A percentile compares a stretch with the other conserved stretches of the same genome.
These are phyloP conservation scores for Oreohelix idahoensis DNA, from an alignment of 1,140 invertebrate species.

Conservation along the genomic window DNA sequence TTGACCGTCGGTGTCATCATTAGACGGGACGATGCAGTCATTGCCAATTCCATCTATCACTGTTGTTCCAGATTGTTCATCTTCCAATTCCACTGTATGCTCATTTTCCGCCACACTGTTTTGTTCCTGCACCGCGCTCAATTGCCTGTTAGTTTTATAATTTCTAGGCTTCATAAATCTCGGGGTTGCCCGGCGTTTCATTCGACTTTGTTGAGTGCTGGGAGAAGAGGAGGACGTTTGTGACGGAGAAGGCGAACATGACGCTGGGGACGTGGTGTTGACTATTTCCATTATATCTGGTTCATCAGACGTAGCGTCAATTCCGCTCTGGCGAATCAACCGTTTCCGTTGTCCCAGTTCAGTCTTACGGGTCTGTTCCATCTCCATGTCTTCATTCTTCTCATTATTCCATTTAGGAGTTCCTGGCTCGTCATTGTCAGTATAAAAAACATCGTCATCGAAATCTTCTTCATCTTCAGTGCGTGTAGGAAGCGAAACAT, in stretches of 20 bases:
- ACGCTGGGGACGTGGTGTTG: background rate
- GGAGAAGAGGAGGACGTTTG: background rate
- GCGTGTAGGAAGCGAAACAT: background rate
- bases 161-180: background rate
- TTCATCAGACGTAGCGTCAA: background rate
- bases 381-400: background rate
- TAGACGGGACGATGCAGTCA: background rate
- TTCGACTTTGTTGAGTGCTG: background rate
- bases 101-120: background rate
- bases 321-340: conserved; percentile 8
- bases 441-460: background rate
- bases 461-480: background rate
- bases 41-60: background rate
- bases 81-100: background rate
- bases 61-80: background rate
- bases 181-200: background rate
- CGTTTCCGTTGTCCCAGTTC: background rate
- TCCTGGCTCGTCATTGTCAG: background rate
- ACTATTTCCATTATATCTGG: background rate
- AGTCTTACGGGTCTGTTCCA: background rate
- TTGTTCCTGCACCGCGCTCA: conserved; percentile 14
- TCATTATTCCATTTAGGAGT: background rate
- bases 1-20: background rate
- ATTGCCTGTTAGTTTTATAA: background rate
- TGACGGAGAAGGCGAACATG: background rate